Conservation (phyloP, 2,113 vertebrate species). For the Datnioides undecimradiatus region DNA sequence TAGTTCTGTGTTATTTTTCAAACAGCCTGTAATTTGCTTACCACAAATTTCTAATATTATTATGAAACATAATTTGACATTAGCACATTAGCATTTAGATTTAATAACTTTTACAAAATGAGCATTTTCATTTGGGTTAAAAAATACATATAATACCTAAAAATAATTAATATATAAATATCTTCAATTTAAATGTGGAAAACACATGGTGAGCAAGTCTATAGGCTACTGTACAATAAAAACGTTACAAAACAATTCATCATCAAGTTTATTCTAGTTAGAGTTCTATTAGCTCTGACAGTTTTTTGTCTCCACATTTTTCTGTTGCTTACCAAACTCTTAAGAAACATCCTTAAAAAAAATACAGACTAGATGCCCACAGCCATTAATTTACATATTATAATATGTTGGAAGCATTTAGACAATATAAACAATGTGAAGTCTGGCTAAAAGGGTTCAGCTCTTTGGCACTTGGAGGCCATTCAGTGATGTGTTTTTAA, state of each 20-base stretch:
- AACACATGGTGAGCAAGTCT: not conserved
- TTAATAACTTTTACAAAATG: too few relatives aligned
- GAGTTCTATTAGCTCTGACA: not conserved
- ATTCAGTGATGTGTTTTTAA: slow-evolving; percentile 43
- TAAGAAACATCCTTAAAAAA: not conserved
- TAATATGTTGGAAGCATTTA: slow-evolving; percentile 23
- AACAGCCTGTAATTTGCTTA: too few relatives aligned
- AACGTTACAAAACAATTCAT: not conserved
- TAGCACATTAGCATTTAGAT: too few relatives aligned
- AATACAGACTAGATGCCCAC: not conserved
- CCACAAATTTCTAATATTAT: too few relatives aligned
- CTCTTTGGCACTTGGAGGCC: slow-evolving; percentile 17
- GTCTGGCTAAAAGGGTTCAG: slow-evolving; percentile 17
- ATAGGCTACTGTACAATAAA: too few relatives aligned
- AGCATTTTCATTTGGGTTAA: not conserved
- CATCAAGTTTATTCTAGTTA: not conserved
- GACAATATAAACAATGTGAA: slow-evolving; percentile 30
- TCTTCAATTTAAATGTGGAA: not conserved
- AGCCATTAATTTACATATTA: slow-evolving; percentile 7
- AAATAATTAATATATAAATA: too few relatives aligned
- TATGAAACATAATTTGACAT: too few relatives aligned
- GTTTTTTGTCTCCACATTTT: not conserved
- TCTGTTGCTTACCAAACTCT: slow-evolving; percentile 7
- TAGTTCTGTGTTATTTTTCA: too few relatives aligned
- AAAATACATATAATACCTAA: too few relatives aligned